These are phyloP conservation scores for Notarius quadriscutis DNA, from an alignment of 2,113 vertebrate species.

Conservation along the genomic window DNA sequence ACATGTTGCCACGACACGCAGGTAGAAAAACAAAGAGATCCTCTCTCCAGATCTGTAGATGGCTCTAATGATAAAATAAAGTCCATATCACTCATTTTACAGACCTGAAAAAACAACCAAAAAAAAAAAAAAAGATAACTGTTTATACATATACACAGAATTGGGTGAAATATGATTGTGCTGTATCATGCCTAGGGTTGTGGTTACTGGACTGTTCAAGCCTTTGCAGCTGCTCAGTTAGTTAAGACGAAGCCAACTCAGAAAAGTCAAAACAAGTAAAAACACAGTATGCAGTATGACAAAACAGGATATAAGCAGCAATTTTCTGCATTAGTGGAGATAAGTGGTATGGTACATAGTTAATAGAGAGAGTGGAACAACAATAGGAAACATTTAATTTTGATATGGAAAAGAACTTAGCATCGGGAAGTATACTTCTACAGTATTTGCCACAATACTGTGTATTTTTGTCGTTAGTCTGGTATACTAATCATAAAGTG, in stretches of 20 bases:
- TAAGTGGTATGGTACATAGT: neutral
- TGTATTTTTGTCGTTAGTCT: neutral
- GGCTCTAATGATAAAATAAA: constrained; percentile 36
- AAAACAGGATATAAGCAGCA: neutral
- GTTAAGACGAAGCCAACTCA: neutral
- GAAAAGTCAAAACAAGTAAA: neutral
- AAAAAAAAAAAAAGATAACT: constrained; percentile 16
- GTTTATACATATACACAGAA: neutral
- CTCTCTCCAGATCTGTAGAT: constrained; percentile 46
- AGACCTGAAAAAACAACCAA: constrained; percentile 25
- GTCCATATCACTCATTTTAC: constrained; percentile 52
- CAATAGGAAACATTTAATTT: neutral
- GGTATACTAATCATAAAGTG: neutral
- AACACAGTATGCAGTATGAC: neutral
- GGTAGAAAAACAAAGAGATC: constrained; percentile 55
- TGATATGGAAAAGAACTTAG: neutral
- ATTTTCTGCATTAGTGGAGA: neutral
- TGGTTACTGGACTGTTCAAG: neutral
- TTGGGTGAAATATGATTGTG: neutral
- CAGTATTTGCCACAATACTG: neutral
- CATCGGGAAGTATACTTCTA: neutral
- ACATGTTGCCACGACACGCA: constrained; percentile 59
- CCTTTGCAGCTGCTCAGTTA: neutral
- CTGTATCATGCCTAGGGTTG: neutral
- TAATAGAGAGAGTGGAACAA: neutral